Conservation (phyloP, 2,888 invertebrate genomes). For the Orgyia antiqua region DNA sequence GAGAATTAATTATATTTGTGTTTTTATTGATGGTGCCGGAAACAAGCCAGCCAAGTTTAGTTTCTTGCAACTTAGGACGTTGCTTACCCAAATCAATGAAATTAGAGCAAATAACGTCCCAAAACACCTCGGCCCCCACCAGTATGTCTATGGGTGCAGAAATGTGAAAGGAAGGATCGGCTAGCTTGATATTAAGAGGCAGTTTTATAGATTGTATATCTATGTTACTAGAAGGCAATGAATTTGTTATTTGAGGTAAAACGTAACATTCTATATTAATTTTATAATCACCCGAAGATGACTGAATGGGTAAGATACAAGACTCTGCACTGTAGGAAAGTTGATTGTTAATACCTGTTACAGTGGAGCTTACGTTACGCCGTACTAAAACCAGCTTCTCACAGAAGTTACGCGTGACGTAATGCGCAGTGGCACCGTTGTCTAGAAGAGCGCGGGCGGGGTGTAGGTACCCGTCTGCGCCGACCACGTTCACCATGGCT, state of each 20-base stretch:
- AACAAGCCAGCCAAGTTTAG: background rate
- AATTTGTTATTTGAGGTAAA: slow-evolving; percentile 1
- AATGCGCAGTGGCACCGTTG: slow-evolving; percentile 12
- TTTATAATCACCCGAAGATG: slow-evolving; percentile 1
- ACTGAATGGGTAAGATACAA: slow-evolving; percentile 2
- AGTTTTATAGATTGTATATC: background rate
- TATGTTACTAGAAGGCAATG: slow-evolving; percentile 2
- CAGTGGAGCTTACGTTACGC: slow-evolving; percentile 1
- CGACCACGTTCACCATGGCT: slow-evolving; percentile 15
- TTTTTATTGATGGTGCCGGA: too few species aligned
- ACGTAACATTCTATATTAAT: too few species aligned
- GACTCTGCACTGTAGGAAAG: background rate
- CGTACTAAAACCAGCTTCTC: slow-evolving; percentile 4
- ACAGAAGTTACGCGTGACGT: slow-evolving; percentile 2
- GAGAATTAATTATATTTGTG: too few species aligned
- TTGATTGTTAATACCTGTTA: slow-evolving; percentile 7
- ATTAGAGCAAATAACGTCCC: slow-evolving; percentile 5
- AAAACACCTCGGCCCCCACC: slow-evolving; percentile 7
- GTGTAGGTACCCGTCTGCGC: slow-evolving; percentile 2
- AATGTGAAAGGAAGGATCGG: background rate
- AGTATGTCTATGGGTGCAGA: slow-evolving; percentile 3
- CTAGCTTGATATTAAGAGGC: background rate
- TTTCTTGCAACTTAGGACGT: slow-evolving; percentile 4
- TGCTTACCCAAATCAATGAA: slow-evolving; percentile 3
- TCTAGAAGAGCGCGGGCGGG: slow-evolving; percentile 11